These are phyloP conservation scores for Campylomormyrus numenius DNA, from an alignment of 2,113 vertebrate species.

Conservation along the genomic window DNA sequence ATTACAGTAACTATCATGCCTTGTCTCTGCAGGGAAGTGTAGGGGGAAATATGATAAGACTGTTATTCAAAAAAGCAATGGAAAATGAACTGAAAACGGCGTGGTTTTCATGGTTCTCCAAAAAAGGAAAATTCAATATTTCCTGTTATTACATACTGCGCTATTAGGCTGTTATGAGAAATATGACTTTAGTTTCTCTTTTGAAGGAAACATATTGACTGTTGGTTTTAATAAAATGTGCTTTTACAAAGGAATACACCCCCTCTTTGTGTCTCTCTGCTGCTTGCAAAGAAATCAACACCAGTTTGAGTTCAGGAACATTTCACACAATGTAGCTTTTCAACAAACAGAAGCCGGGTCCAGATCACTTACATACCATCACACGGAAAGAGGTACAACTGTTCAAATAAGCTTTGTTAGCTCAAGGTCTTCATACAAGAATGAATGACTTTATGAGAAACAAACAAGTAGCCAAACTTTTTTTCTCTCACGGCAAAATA, in stretches of 20 bases:
- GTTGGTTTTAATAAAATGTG: neutral
- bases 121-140: neutral
- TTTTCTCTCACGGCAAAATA: neutral
- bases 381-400: conserved; percentile 96
- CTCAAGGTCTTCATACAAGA: conserved; percentile 88
- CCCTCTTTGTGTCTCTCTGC: conserved; percentile 28
- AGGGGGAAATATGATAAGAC: neutral
- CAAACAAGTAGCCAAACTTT: conserved; percentile 45
- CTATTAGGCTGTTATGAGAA: neutral
- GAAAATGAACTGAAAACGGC: neutral
- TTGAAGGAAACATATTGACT: neutral
- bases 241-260: conserved; percentile 27
- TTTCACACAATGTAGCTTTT: conserved; percentile 49
- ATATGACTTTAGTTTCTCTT: neutral
- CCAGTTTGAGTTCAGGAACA: conserved; percentile 74
- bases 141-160: neutral
- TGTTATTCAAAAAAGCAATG: neutral
- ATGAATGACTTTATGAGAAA: conserved; percentile 49
- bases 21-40: neutral
- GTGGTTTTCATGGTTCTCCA: neutral
- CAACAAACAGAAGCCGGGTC: conserved; percentile 89
- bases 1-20: neutral
- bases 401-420: conserved; percentile 98
- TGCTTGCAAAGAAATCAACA: conserved; percentile 59
- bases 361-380: conserved; percentile 90